Percentiles rank a stretch among this genome's conserved stretches.
Conservation (phyloP, 1,140 invertebrate genomes). For the Campoletis sonorensis region DNA sequence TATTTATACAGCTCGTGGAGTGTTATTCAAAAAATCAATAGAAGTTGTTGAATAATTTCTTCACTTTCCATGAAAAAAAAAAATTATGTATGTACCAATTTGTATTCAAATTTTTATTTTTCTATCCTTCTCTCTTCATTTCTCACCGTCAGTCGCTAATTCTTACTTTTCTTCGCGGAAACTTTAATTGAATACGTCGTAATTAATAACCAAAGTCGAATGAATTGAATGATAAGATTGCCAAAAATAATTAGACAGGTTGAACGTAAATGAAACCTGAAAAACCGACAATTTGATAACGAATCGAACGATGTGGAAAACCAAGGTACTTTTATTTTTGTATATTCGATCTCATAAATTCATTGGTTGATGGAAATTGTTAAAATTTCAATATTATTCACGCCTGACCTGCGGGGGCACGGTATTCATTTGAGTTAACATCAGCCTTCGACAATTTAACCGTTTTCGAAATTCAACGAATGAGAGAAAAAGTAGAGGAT, state of each 20-base stretch:
- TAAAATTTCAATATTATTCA: conserved; percentile 10
- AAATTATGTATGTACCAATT: too few species aligned
- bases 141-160: neutral
- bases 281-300: neutral
- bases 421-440: neutral
- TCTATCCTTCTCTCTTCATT: neutral
- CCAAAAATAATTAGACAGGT: neutral
- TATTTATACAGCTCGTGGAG: too few species aligned
- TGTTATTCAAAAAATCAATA: too few species aligned
- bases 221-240: neutral
- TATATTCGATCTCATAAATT: neutral
- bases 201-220: neutral
- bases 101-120: neutral
- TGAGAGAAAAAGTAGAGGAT: neutral
- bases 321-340: neutral
- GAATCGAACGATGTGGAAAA: neutral
- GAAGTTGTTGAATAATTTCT: too few species aligned
- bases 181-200: neutral
- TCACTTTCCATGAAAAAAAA: too few species aligned
- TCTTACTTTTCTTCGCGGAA: neutral
- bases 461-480: neutral
- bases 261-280: neutral
- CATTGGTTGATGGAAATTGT: neutral
- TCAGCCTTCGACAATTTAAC: neutral
- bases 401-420: neutral